phyloP scores from a whole-genome alignment of 2,797 vertebrate species.

The Onychomys leucogaster region DNA sequence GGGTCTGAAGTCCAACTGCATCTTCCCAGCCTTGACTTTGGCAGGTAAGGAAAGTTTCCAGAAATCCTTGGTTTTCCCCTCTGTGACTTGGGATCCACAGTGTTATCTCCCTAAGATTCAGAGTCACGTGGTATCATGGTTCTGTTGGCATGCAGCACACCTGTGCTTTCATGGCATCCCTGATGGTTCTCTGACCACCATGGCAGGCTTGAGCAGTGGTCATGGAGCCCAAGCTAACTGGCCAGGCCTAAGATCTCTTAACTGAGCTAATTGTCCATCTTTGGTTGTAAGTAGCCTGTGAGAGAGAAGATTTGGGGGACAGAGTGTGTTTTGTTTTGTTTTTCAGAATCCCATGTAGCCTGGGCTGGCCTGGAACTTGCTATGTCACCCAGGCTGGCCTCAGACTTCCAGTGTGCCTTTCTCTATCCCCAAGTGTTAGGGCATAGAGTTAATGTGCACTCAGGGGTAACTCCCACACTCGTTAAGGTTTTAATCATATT shows the following conservation, averaged over 20 bases:
- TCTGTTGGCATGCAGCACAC: neutral
- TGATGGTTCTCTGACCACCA: neutral
- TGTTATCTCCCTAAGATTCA: neutral
- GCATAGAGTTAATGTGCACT: neutral
- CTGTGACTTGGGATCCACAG: neutral
- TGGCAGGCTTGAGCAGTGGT: neutral
- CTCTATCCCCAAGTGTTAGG: neutral
- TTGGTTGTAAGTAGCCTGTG: neutral
- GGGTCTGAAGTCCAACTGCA: neutral
- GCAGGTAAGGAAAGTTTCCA: neutral
- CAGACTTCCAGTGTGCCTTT: too few relatives aligned
- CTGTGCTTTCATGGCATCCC: neutral
- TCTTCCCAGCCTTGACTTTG: neutral
- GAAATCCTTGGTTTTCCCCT: neutral
- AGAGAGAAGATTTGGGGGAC: neutral
- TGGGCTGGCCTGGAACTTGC: neutral
- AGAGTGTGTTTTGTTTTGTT: neutral
- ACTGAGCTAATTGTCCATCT: neutral
- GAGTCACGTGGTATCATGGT: neutral
- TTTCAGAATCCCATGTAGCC: neutral
- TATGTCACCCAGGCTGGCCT: neutral
- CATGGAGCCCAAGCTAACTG: too few relatives aligned
- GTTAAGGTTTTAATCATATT: neutral
- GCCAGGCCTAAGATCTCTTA: neutral
- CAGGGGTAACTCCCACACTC: neutral